Evolutionary conservation across 2,888 invertebrate species (phyloP).

Genomic region (Drosophila anceps): DNA sequence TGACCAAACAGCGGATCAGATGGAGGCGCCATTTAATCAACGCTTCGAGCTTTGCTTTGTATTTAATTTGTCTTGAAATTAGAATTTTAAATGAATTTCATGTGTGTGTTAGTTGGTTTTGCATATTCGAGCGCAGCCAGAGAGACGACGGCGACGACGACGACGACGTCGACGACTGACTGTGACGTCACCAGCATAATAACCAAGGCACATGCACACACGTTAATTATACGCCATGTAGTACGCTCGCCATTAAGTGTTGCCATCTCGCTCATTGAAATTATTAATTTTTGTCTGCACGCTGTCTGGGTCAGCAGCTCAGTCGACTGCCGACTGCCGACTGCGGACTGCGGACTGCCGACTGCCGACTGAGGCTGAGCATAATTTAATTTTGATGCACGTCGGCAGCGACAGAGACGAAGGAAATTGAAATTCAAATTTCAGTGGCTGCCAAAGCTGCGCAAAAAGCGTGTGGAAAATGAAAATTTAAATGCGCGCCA

Average conservation of each 20-base stretch:
- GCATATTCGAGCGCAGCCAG: conserved; percentile 65
- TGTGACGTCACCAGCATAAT: conserved; percentile 80
- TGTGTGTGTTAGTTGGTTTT: conserved; percentile 50
- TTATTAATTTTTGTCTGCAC: conserved; percentile 79
- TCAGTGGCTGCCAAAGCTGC: conserved; percentile 57
- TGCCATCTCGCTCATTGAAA: conserved; percentile 61
- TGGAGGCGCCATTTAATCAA: conserved; percentile 80
- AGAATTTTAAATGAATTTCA: conserved; percentile 76
- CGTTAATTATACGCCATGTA: conserved; percentile 81
- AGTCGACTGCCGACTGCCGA: conserved; percentile 26
- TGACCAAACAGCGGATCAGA: conserved; percentile 66
- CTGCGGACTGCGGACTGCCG: conserved; percentile 23
- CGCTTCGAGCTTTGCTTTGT: conserved; percentile 70
- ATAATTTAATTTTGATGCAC: conserved; percentile 80
- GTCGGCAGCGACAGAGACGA: conserved; percentile 43
- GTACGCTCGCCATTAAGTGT: conserved; percentile 59
- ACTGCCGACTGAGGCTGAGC: conserved; percentile 62
- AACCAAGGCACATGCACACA: conserved; percentile 73
- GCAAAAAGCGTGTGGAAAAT: conserved; percentile 72
- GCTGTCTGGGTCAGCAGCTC: conserved; percentile 79
- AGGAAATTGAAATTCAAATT: conserved; percentile 79
- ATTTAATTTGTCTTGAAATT: conserved; percentile 79
- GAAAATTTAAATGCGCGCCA: conserved; percentile 81
- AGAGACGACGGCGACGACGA: conserved; percentile 1
- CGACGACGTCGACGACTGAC: conserved; percentile 1